phyloP scores from a whole-genome alignment of 2,113 vertebrate genomes.

The Amazona guildingii region DNA sequence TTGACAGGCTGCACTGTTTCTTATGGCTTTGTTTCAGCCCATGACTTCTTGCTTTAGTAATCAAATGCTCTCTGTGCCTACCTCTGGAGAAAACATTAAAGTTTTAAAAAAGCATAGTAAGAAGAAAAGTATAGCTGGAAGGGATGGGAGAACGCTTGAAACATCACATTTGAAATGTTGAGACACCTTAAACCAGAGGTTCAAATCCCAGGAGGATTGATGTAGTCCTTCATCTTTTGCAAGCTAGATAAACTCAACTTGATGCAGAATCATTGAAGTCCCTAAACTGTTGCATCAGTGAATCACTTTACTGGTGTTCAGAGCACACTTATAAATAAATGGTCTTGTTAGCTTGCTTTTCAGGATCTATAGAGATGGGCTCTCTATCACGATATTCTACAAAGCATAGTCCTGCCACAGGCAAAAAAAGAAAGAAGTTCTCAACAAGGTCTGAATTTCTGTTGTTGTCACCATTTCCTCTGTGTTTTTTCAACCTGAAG shows the following conservation, averaged over 20 bases:
- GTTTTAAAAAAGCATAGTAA: not conserved
- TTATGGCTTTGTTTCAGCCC: not conserved
- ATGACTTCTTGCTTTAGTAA: not conserved
- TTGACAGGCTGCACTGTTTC: conserved; percentile 29
- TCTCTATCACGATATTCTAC: not conserved
- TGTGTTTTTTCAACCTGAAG: not conserved
- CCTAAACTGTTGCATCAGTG: not conserved
- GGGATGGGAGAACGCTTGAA: not conserved
- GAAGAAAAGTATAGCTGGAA: not conserved
- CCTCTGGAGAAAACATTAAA: not conserved
- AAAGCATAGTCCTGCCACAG: not conserved
- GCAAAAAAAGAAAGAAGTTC: not conserved
- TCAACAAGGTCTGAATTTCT: not conserved
- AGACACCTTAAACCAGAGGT: not conserved
- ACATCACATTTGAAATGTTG: not conserved
- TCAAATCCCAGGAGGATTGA: not conserved
- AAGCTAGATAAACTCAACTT: not conserved
- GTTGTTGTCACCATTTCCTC: not conserved
- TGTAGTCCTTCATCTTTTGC: not conserved
- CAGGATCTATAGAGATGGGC: not conserved
- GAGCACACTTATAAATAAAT: not conserved
- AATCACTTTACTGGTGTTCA: not conserved
- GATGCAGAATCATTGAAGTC: not conserved
- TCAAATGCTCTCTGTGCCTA: not conserved
- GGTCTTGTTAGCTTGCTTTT: not conserved